phyloP scores from a whole-genome alignment of 2,888 invertebrate species.

The Epicampocera succincta region DNA sequence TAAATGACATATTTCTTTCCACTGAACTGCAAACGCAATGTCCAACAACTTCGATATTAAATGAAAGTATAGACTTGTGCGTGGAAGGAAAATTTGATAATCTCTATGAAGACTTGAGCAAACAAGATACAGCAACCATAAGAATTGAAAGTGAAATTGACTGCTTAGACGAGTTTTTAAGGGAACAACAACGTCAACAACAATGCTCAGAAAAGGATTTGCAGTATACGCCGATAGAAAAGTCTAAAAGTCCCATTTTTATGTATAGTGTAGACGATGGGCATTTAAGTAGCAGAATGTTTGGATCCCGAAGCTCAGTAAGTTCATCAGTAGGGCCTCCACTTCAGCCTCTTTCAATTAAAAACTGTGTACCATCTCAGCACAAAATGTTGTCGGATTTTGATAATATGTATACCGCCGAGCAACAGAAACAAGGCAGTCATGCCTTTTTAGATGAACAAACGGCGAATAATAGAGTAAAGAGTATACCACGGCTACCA shows the following conservation, averaged over 20 bases:
- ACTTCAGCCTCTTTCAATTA: background rate
- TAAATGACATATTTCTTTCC: slow-evolving; percentile 40
- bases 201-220: slow-evolving; percentile 20
- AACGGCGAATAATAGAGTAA: slow-evolving; percentile 4
- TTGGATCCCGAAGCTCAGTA: slow-evolving; percentile 18
- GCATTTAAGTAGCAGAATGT: slow-evolving; percentile 9
- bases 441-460: slow-evolving; percentile 2
- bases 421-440: background rate
- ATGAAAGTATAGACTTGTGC: slow-evolving; percentile 8
- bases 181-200: slow-evolving; percentile 37
- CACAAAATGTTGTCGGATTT: slow-evolving; percentile 18
- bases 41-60: background rate
- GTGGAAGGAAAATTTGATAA: slow-evolving; percentile 37
- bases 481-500: background rate
- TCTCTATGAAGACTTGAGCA: slow-evolving; percentile 30
- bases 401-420: background rate
- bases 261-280: slow-evolving; percentile 24
- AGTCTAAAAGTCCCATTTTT: slow-evolving; percentile 23
- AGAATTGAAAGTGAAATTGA: slow-evolving; percentile 52
- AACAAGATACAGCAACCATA: slow-evolving; percentile 4
- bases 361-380: background rate
- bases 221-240: slow-evolving; percentile 38
- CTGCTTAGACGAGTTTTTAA: slow-evolving; percentile 40
- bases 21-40: background rate
- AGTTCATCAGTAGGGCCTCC: slow-evolving; percentile 3